phyloP scores from a whole-genome alignment of 2,797 vertebrate genomes.

The Poeciliopsis infans region DNA sequence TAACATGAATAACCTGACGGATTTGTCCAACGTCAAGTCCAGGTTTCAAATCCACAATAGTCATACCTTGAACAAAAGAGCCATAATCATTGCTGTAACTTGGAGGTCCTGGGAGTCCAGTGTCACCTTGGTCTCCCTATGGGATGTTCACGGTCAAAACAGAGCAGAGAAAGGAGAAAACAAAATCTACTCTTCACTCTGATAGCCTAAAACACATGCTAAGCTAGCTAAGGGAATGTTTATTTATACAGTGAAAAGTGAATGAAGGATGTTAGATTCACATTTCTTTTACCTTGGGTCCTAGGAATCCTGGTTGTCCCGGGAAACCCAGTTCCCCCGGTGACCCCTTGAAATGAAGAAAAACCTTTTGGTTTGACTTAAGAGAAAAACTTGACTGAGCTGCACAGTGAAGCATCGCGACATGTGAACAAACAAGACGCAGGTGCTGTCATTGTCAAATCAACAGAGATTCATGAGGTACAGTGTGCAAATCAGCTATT shows the following conservation, averaged over 20 bases:
- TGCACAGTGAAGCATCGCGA: background rate
- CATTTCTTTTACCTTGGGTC: slow-evolving; percentile 84
- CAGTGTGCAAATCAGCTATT: background rate
- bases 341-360: slow-evolving; percentile 79
- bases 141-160: slow-evolving; percentile 20
- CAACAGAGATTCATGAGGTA: background rate
- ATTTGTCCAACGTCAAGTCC: background rate
- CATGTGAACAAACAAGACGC: background rate
- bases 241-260: background rate
- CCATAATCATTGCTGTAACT: slow-evolving; percentile 47
- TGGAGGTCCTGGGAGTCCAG: slow-evolving; percentile 84
- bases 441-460: background rate
- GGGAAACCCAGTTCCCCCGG: slow-evolving; percentile 77
- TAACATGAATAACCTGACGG: background rate
- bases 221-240: background rate
- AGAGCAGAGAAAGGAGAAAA: background rate
- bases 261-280: background rate
- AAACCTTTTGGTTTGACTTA: background rate
- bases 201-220: background rate
- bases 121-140: slow-evolving; percentile 88
- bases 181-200: background rate
- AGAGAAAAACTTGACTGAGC: background rate
- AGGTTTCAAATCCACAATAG: background rate
- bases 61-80: slow-evolving; percentile 60
- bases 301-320: slow-evolving; percentile 81